Base-by-base conservation (phyloP, 2,888 invertebrate genomes). In the Tetanocera ferruginea region DNA sequence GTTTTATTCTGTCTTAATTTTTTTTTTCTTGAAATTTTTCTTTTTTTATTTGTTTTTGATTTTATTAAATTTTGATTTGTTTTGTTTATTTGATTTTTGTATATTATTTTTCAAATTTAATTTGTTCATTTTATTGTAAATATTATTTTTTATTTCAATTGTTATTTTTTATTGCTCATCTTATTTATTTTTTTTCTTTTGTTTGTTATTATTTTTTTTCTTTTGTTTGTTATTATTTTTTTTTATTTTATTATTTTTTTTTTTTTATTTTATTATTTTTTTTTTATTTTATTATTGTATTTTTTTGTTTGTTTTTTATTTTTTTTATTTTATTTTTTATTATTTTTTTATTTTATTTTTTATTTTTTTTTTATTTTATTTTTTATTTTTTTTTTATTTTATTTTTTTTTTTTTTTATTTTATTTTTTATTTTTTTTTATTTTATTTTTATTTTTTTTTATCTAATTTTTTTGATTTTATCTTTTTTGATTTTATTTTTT, bases 401-500 rank as follows among this genome's bases (percentile, higher is more conserved):
- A 23, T 34, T 60, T 43, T 31, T 77, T 31, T 60, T 1, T 67
- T 17, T 49, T 23, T 19, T 55, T 51, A 2, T 62, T 31, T 52
- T 60, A 34, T 62, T 74, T 14, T 69, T 75, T 52, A 28, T 28
- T 17, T 52, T 60, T 70, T 75, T 64, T 43, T 31, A 31, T 6
- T 34, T 28, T 51, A 62, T 73, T 73, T 55, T 49, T 4, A 60
- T 74, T 62, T 37, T 55, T 14, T 73, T 43, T 49, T 70, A n/a
- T 70, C 37, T 43, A 67, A 60, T 23, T 71, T 17, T 55, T 34
- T 43, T 28, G 5, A 57, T 49, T 52, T 57, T 57, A n/a, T 70
- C 52, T 67, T 28, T 14, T 76, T 62, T 76, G 70, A 49, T 52
- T 11, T 31, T 60, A 71, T 74, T 37, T 57, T 76, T 52, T 75